Percentiles rank a stretch among this genome's conserved stretches.
These are phyloP conservation scores for Chaetodon auriga DNA, from an alignment of 2,113 vertebrate species.

Conservation along the genomic window DNA sequence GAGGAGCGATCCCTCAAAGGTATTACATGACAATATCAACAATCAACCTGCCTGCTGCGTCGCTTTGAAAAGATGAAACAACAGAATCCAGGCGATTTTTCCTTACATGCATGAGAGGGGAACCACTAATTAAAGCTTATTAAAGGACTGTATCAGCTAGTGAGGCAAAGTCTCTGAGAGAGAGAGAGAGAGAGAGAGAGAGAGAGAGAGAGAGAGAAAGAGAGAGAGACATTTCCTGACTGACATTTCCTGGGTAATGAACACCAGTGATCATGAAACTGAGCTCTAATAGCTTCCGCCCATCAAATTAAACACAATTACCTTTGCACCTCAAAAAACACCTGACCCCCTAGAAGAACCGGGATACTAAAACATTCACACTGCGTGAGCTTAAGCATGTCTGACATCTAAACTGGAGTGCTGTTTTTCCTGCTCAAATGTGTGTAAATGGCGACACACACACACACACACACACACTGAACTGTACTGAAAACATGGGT, in stretches of 20 bases:
- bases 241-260: slow-evolving; percentile 72
- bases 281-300: slow-evolving; percentile 67
- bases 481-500: slow-evolving; percentile 2
- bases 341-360: slow-evolving; percentile 25
- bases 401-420: slow-evolving; percentile 29
- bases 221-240: slow-evolving; percentile 13
- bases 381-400: not conserved
- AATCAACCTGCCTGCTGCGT: not conserved
- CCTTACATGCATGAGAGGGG: not conserved
- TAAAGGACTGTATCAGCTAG: slow-evolving; percentile 25
- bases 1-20: slow-evolving; percentile 6
- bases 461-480: not conserved
- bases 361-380: slow-evolving; percentile 43
- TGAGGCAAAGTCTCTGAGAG: not conserved
- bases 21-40: slow-evolving; percentile 46
- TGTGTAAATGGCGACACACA: slow-evolving; percentile 18
- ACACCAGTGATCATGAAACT: slow-evolving; percentile 65
- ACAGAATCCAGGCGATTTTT: not conserved
- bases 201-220: slow-evolving; percentile 22
- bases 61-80: not conserved
- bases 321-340: slow-evolving; percentile 56
- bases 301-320: slow-evolving; percentile 78
- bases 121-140: not conserved
- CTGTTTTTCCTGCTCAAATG: not conserved
- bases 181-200: not conserved